These are phyloP conservation scores for Sciurus vulgaris DNA, from an alignment of 2,797 vertebrate genomes.

Conservation along the genomic window DNA sequence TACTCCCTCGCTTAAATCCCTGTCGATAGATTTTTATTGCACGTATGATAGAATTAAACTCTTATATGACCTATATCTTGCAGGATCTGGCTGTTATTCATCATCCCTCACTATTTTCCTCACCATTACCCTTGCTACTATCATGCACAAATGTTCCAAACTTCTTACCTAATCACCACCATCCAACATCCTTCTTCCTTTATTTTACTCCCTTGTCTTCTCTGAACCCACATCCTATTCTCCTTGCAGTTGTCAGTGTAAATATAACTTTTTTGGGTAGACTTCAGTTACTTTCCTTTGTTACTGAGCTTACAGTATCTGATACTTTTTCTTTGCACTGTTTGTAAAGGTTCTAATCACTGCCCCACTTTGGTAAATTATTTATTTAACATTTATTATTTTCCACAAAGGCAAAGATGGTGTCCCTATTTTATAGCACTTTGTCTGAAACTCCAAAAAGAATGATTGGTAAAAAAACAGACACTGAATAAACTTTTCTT, in stretches of 20 bases:
- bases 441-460: not conserved
- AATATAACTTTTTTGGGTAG: not conserved
- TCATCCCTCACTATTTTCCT: not conserved
- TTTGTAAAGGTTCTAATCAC: constrained; percentile 18
- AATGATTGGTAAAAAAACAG: not conserved
- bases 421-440: not conserved
- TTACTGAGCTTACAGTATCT: not conserved
- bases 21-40: not conserved
- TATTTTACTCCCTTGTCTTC: not conserved
- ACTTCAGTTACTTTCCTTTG: not conserved
- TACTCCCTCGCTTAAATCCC: not conserved
- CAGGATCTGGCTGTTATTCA: not conserved
- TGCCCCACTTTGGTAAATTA: not conserved
- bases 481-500: not conserved
- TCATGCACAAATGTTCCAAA: not conserved
- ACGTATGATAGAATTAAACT: not conserved
- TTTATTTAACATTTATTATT: not conserved
- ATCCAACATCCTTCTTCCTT: not conserved
- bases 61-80: not conserved
- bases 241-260: not conserved
- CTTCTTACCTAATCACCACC: too few relatives aligned
- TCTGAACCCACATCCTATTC: not conserved
- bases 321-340: not conserved
- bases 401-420: not conserved
- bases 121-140: not conserved